Conservation (phyloP, 2,888 invertebrate species). For the Nymphalis urticae region DNA sequence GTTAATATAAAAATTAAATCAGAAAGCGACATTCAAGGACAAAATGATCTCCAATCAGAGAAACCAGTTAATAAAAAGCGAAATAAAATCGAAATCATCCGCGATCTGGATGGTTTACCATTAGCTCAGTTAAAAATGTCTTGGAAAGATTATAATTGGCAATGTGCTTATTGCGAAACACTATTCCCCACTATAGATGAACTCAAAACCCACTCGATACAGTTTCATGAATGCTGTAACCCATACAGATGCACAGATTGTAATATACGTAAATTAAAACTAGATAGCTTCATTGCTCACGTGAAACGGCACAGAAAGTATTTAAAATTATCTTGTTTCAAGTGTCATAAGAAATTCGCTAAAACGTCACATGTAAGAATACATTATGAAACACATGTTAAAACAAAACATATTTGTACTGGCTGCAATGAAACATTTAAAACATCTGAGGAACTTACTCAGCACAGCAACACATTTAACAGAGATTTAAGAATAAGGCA, state of each 20-base stretch:
- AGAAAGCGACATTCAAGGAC: conserved; percentile 6
- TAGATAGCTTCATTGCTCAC: conserved; percentile 69
- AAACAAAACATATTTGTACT: conserved; percentile 49
- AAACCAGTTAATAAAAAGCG: conserved; percentile 23
- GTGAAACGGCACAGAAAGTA: conserved; percentile 82
- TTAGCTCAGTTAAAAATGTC: conserved; percentile 55
- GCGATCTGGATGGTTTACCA: conserved; percentile 46
- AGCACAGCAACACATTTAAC: conserved; percentile 51
- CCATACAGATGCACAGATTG: conserved; percentile 85
- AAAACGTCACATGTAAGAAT: conserved; percentile 42
- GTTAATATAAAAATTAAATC: conserved; percentile 39
- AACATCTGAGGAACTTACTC: conserved; percentile 47
- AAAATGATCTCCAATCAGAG: conserved; percentile 22
- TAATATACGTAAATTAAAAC: conserved; percentile 53
- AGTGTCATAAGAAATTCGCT: conserved; percentile 53
- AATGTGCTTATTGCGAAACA: conserved; percentile 60
- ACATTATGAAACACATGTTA: conserved; percentile 49
- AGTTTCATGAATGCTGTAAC: conserved; percentile 82
- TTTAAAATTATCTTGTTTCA: conserved; percentile 73
- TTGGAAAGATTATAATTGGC: conserved; percentile 65
- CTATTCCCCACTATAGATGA: conserved; percentile 56
- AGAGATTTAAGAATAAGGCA: conserved; percentile 47
- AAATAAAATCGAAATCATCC: conserved; percentile 21
- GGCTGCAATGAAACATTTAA: conserved; percentile 60
- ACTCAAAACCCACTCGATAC: conserved; percentile 81